These are phyloP conservation scores for Ichneumoninae sp. DNA, from an alignment of 2,888 invertebrate genomes.

Conservation along the genomic window DNA sequence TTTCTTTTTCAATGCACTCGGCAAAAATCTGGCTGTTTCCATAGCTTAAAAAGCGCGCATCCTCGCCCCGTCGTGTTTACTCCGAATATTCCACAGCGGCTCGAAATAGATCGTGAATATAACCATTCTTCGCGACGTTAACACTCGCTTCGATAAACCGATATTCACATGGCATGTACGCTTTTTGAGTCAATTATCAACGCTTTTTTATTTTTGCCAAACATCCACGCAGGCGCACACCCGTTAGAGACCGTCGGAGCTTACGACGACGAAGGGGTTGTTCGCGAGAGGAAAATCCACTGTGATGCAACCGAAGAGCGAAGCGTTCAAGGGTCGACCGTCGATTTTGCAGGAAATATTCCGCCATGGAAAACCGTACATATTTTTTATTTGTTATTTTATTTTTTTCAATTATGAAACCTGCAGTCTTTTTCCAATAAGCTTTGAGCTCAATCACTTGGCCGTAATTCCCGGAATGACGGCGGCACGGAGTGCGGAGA, in stretches of 20 bases:
- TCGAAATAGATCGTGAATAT: slow-evolving; percentile 12
- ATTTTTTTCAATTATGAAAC: not conserved
- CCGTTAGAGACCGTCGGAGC: slow-evolving; percentile 53
- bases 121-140: not conserved
- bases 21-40: slow-evolving; percentile 24
- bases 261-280: slow-evolving; percentile 20
- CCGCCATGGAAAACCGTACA: slow-evolving; percentile 39
- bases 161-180: not conserved
- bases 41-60: slow-evolving; percentile 27
- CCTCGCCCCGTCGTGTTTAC: slow-evolving; percentile 1
- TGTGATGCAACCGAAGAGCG: slow-evolving; percentile 10
- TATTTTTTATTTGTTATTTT: slow-evolving; percentile 25
- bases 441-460: slow-evolving; percentile 32
- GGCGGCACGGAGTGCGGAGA: not conserved
- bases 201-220: not conserved
- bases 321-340: slow-evolving; percentile 33
- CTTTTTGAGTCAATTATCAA: not conserved
- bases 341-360: slow-evolving; percentile 52
- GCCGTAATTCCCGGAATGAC: slow-evolving; percentile 39
- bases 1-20: slow-evolving; percentile 52
- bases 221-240: slow-evolving; percentile 50
- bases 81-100: not conserved
- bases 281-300: slow-evolving; percentile 35
- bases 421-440: slow-evolving; percentile 35
- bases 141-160: not conserved